A percentile compares a stretch with the other conserved stretches of the same genome.
phyloP scores from a whole-genome alignment of 2,113 vertebrate species.

The Dascyllus trimaculatus region DNA sequence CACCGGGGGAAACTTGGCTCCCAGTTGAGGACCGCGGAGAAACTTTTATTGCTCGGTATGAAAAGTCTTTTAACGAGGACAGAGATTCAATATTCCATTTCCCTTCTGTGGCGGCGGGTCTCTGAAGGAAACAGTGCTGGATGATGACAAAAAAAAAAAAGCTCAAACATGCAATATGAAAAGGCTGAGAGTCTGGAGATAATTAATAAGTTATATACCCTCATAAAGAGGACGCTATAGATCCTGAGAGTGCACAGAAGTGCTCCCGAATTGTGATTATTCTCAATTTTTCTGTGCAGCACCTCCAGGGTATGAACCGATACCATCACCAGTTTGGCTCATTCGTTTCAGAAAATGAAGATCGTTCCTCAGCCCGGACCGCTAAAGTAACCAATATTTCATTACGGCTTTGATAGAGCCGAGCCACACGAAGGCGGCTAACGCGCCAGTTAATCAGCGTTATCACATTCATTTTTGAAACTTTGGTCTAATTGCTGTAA shows the following conservation, averaged over 20 bases:
- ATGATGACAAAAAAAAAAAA: background rate
- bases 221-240: background rate
- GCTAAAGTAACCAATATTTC: constrained; percentile 9
- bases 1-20: constrained; percentile 33
- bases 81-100: constrained; percentile 39
- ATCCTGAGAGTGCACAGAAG: constrained; percentile 7
- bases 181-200: background rate
- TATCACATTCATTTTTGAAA: constrained; percentile 28
- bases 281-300: constrained; percentile 1
- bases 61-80: constrained; percentile 29
- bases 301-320: constrained; percentile 9
- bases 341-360: background rate
- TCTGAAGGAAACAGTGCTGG: constrained; percentile 18
- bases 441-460: background rate
- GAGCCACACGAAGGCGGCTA: no score
- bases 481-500: constrained; percentile 48
- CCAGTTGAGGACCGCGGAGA: background rate
- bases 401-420: background rate
- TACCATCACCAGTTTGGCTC: constrained; percentile 23
- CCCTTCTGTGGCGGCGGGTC: constrained; percentile 8
- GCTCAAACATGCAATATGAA: background rate
- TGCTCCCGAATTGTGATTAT: background rate
- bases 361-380: background rate
- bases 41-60: constrained; percentile 39
- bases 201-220: constrained; percentile 15